Base-by-base conservation (phyloP, 2,888 invertebrate genomes). In the Torymus aiolomorphi region DNA sequence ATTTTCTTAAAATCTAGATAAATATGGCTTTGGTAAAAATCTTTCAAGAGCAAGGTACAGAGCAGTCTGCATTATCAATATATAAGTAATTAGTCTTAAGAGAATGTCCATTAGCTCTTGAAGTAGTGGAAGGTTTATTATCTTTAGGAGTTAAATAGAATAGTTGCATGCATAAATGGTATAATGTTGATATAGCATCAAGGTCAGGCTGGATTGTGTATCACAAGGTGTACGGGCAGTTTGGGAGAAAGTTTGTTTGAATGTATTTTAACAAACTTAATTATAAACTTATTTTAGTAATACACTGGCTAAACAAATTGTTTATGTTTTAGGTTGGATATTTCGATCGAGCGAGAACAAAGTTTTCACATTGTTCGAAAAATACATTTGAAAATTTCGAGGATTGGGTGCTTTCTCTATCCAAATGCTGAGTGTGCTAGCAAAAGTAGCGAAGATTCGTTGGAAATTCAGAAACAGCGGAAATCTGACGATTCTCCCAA, bases 171-270 rank as follows among this genome's bases (percentile, higher is more conserved):
- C n/a, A n/a, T n/a, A n/a, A n/a, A n/a, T n/a, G n/a, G n/a, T n/a
- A n/a, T n/a, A n/a, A n/a, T n/a, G n/a, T n/a, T n/a, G n/a, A n/a
- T n/a, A n/a, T n/a, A 97, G 97, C 1, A 95, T 97, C 0, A 97
- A 97, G 91, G 95, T 95, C 80, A 97, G 97, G 0, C 91, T 96
- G 18, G 94, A 97, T 18, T 92, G n/a, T n/a, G n/a, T n/a, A n/a
- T n/a, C 94, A 8, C 89, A 88, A 86, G 95, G 96, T 59, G 96
- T 97, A 0, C 94, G 97, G 92, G 95, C 95, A 0, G 95, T 96
- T 0, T 97, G 97, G 96, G 97, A 97, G 0, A 94, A 97, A 87
- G 94, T 95, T 14, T 96, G 95, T 83, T 91, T 97, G 3, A 94
- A 94, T 85, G 95, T 95, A 62, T 42, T 54, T 2, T 14, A 52